Conservation (phyloP, 2,888 invertebrate genomes). For the Diarsia dahlii region DNA sequence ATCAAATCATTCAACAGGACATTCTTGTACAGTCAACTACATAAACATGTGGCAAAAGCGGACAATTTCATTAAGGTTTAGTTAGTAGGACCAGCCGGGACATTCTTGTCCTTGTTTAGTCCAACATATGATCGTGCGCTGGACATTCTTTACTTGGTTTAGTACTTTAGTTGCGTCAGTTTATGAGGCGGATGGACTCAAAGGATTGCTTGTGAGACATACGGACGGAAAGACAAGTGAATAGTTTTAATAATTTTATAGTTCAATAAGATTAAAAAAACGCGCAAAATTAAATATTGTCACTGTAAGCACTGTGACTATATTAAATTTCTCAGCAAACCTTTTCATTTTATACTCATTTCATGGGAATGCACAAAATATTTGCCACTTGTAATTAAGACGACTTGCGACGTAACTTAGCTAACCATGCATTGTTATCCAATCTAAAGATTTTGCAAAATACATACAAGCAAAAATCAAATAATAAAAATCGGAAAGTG, state of each 20-base stretch:
- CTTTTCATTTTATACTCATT: background rate
- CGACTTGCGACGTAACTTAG: background rate
- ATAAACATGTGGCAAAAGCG: constrained; percentile 61
- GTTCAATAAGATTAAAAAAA: background rate
- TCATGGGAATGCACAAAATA: background rate
- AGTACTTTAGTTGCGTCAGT: constrained; percentile 70
- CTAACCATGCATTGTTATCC: background rate
- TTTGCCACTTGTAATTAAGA: background rate
- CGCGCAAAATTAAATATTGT: too few relatives aligned
- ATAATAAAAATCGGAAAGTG: too few relatives aligned
- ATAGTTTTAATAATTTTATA: background rate
- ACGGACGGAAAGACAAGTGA: constrained; percentile 53
- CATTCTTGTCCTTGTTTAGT: constrained; percentile 58
- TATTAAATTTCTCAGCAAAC: background rate
- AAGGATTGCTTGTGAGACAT: constrained; percentile 67
- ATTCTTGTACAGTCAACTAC: constrained; percentile 25
- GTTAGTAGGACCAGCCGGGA: constrained; percentile 58
- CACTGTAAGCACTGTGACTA: too few relatives aligned
- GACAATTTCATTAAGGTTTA: constrained; percentile 69
- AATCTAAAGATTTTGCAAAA: background rate
- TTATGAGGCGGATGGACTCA: constrained; percentile 71
- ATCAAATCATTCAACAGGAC: constrained; percentile 26
- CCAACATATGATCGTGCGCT: constrained; percentile 48
- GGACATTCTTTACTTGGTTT: constrained; percentile 68
- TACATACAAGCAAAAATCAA: too few relatives aligned